These are phyloP conservation scores for Hemicordylus capensis DNA, from an alignment of 2,113 vertebrate genomes.

Conservation along the genomic window DNA sequence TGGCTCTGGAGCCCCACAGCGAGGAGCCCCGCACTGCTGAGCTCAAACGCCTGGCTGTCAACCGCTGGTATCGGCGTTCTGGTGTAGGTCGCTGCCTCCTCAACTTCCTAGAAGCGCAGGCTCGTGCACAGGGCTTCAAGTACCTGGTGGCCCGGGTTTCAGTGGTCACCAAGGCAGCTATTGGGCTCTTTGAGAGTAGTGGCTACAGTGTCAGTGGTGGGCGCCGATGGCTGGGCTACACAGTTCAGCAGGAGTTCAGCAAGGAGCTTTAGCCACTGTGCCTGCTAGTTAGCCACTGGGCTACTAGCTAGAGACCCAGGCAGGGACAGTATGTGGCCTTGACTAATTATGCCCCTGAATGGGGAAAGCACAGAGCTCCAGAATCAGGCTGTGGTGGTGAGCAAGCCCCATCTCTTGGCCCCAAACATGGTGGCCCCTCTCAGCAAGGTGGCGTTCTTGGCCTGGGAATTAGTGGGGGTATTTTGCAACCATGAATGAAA, in stretches of 20 bases:
- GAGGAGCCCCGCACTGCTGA: constrained; percentile 58
- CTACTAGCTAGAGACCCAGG: background rate
- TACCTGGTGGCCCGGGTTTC: constrained; percentile 75
- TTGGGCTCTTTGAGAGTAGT: constrained; percentile 78
- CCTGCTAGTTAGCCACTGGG: background rate
- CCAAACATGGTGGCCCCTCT: background rate
- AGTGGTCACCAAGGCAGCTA: constrained; percentile 75
- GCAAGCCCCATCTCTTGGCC: background rate
- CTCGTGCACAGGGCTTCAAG: constrained; percentile 66
- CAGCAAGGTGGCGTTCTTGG: background rate
- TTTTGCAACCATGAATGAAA: background rate
- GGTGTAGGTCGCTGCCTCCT: constrained; percentile 77
- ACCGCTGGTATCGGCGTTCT: constrained; percentile 81
- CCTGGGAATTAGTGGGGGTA: background rate
- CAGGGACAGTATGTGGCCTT: background rate
- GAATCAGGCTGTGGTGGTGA: background rate
- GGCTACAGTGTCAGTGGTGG: constrained; percentile 71
- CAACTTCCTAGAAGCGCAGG: constrained; percentile 77
- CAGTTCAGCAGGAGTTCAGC: constrained; percentile 80
- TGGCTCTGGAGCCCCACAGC: constrained; percentile 73
- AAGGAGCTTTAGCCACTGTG: constrained; percentile 74
- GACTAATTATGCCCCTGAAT: background rate
- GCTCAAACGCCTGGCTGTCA: constrained; percentile 82
- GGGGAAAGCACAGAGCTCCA: background rate
- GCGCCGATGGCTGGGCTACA: constrained; percentile 76